phyloP scores from a whole-genome alignment of 2,113 vertebrate genomes.

The Arenaria interpres region DNA sequence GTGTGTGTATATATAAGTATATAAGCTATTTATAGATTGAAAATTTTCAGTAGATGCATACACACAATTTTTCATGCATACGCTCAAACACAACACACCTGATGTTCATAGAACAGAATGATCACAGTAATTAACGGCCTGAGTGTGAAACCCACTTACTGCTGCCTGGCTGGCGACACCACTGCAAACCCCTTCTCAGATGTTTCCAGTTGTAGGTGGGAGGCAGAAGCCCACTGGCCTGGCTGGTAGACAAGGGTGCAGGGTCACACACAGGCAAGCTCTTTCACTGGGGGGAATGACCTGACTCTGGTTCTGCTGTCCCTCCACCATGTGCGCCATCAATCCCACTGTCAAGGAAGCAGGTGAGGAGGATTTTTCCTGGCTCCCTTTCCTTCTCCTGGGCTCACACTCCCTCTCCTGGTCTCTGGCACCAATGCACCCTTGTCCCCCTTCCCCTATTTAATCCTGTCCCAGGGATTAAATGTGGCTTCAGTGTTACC shows the following conservation, averaged over 20 bases:
- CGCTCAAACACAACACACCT: not conserved
- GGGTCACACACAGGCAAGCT: not conserved
- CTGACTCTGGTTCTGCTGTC: not conserved
- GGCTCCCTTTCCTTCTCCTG: not conserved
- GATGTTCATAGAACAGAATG: not conserved
- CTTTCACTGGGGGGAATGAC: not conserved
- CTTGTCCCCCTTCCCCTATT: not conserved
- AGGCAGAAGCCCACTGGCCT: not conserved
- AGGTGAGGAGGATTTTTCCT: not conserved
- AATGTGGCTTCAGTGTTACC: not conserved
- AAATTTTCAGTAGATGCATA: not conserved
- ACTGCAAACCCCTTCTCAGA: not conserved
- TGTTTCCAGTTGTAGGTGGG: not conserved
- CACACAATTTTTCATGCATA: not conserved
- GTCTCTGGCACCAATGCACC: not conserved
- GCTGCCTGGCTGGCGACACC: not conserved
- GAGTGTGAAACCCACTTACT: not conserved
- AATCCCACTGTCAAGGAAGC: not conserved
- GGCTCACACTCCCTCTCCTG: conserved; percentile 40
- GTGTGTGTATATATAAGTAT: not conserved
- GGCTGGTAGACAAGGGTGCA: not conserved
- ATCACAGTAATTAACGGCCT: not conserved
- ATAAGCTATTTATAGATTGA: not conserved
- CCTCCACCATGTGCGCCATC: not conserved
- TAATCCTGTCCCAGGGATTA: not conserved